Evolutionary conservation across 2,888 invertebrate species (phyloP), one percentile per base, ranked within the genome.

Genomic region (Proisotoma minuta): DNA sequence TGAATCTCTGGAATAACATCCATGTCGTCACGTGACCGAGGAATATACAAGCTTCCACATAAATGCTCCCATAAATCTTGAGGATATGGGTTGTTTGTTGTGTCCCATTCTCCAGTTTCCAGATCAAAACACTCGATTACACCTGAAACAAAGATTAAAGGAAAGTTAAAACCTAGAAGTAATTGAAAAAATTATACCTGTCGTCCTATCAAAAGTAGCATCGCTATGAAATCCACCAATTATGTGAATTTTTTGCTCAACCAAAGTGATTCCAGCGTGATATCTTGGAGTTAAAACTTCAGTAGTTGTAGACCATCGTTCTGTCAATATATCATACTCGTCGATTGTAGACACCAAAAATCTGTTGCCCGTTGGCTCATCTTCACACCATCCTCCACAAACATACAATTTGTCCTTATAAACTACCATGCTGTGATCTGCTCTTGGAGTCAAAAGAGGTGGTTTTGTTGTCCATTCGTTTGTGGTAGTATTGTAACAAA

Each of bases 11-110:
- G 65, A 26, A 79, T 74, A 8, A 81, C 81, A 69, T 81, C 81
- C 79, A 81, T 79, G 68, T 81, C 81, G 69, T 81, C 80, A 60
- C 81, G 74, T 65, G 79, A 80, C 60, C 82, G 58, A 15, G 87
- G 87, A 71, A 87, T 82, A 76, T 84, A 86, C 60, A 87, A 78
- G 27, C 84, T 82, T 51, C 84, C 85, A 75, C 85, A 84, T 1
- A 83, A 82, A 73, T 87, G 86, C 75, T 87, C 87, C 87, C 87
- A 87, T 62, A 86, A 82, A 74, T 86, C 84, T 73, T 84, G 83
- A 0, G 85, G 84, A 75, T 85, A 84, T 65, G 84, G 82, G 70
- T 83, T 82, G n/a, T 82, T 82, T 10, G 82, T 81, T 4, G 81
- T 81, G n/a, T n/a, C n/a, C 87, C 87, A 87, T 15, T 78, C 76